Percentiles rank a stretch among this genome's conserved stretches.
phyloP scores from a whole-genome alignment of 2,113 vertebrate genomes.

The Illadopsis cleaveri region DNA sequence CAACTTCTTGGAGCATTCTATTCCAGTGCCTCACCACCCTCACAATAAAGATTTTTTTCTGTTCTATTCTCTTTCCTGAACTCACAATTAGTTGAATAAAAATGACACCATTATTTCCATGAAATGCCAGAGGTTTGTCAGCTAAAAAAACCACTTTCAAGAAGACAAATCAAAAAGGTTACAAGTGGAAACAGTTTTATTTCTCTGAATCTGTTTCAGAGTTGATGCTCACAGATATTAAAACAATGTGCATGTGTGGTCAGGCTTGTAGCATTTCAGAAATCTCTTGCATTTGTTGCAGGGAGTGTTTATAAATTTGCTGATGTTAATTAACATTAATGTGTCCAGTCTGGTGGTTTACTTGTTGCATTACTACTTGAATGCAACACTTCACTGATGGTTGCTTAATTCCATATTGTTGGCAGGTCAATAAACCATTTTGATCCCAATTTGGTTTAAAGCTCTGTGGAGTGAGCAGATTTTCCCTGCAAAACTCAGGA shows the following conservation, averaged over 20 bases:
- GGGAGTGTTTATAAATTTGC: neutral
- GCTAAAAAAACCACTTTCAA: neutral
- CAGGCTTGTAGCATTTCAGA: neutral
- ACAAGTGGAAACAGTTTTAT: neutral
- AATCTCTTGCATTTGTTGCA: neutral
- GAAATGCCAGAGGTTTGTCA: neutral
- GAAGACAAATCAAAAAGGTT: neutral
- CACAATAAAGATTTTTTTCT: neutral
- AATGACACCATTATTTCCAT: neutral
- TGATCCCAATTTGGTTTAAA: neutral
- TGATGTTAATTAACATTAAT: neutral
- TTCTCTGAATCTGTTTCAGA: neutral
- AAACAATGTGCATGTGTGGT: neutral
- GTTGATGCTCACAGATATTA: neutral
- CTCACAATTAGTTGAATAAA: neutral
- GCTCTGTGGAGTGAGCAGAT: neutral
- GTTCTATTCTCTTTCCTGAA: neutral
- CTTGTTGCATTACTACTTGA: neutral
- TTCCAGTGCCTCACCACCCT: neutral
- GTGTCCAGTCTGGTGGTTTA: neutral
- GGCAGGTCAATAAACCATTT: neutral
- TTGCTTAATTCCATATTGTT: neutral
- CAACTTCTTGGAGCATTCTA: neutral
- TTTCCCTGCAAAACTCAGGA: neutral
- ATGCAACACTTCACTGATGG: neutral